phyloP scores from a whole-genome alignment of 2,797 vertebrate genomes.

The Argyrosomus regius region DNA sequence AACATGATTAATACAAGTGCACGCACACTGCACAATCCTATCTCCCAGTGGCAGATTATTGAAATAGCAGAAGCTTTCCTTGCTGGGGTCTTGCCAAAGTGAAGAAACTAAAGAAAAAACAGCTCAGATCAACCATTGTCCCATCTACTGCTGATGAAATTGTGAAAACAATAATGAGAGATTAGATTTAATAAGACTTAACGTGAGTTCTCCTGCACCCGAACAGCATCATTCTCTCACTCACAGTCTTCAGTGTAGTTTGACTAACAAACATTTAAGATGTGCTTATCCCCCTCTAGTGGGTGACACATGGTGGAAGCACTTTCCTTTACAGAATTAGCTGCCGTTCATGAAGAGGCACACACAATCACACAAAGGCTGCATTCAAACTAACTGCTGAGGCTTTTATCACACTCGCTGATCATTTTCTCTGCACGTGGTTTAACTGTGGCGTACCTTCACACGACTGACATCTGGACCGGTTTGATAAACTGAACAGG shows the following conservation, averaged over 20 bases:
- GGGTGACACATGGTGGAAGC: conserved; percentile 64
- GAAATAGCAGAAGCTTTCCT: conserved; percentile 28
- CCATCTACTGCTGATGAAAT: neutral
- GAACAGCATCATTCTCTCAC: neutral
- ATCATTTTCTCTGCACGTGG: neutral
- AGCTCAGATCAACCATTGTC: neutral
- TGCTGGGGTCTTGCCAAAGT: conserved; percentile 19
- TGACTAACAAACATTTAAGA: conserved; percentile 63
- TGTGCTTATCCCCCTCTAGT: conserved; percentile 82
- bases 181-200: neutral
- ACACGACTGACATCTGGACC: conserved; percentile 6
- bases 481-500: conserved; percentile 47
- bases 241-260: conserved; percentile 13
- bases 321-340: conserved; percentile 34
- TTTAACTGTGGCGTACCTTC: neutral
- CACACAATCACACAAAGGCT: neutral
- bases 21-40: neutral
- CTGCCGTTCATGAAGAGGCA: conserved; percentile 17
- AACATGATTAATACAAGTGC: conserved; percentile 5
- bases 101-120: neutral
- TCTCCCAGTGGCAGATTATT: conserved; percentile 32
- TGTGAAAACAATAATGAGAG: conserved; percentile 9
- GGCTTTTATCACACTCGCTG: conserved; percentile 6
- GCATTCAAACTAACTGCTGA: conserved; percentile 13
- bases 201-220: neutral